Percentiles rank a stretch among this genome's conserved stretches.
These are phyloP conservation scores for Drosophila planitibia DNA, from an alignment of 2,888 invertebrate genomes.

Conservation along the genomic window DNA sequence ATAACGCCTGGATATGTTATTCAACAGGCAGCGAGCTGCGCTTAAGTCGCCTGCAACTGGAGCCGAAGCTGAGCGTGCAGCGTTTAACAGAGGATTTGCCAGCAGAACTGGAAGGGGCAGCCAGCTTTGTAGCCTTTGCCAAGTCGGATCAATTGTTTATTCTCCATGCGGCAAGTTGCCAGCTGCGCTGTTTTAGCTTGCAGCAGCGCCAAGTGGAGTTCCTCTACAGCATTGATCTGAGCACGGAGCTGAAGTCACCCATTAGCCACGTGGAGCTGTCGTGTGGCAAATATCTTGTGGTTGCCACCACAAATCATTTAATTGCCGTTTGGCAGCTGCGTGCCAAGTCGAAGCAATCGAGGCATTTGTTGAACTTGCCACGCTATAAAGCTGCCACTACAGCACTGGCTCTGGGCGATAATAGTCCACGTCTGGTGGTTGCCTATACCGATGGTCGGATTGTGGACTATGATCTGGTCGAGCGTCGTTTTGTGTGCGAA, in stretches of 20 bases:
- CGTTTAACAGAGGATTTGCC: slow-evolving; percentile 83
- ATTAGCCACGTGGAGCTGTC: slow-evolving; percentile 86
- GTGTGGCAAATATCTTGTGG: slow-evolving; percentile 88
- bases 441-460: slow-evolving; percentile 93
- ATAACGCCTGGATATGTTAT: slow-evolving; percentile 91
- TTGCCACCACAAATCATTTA: slow-evolving; percentile 88
- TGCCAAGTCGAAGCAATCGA: slow-evolving; percentile 82
- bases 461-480: slow-evolving; percentile 90
- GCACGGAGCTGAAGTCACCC: slow-evolving; percentile 86
- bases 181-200: slow-evolving; percentile 85
- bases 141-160: slow-evolving; percentile 85
- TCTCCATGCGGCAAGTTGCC: slow-evolving; percentile 83
- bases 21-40: slow-evolving; percentile 89
- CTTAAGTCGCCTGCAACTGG: slow-evolving; percentile 85
- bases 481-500: slow-evolving; percentile 87
- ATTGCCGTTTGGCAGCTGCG: slow-evolving; percentile 88
- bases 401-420: slow-evolving; percentile 89
- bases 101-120: slow-evolving; percentile 78
- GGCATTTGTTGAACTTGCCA: slow-evolving; percentile 88
- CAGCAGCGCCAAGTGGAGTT: slow-evolving; percentile 78
- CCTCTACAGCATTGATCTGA: slow-evolving; percentile 83
- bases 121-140: slow-evolving; percentile 85
- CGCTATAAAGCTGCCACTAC: slow-evolving; percentile 90
- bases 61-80: slow-evolving; percentile 62
- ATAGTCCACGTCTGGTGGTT: slow-evolving; percentile 88